Evolutionary conservation across 2,888 invertebrate genomes (phyloP).

Genomic region (Acrocera orbiculus): DNA sequence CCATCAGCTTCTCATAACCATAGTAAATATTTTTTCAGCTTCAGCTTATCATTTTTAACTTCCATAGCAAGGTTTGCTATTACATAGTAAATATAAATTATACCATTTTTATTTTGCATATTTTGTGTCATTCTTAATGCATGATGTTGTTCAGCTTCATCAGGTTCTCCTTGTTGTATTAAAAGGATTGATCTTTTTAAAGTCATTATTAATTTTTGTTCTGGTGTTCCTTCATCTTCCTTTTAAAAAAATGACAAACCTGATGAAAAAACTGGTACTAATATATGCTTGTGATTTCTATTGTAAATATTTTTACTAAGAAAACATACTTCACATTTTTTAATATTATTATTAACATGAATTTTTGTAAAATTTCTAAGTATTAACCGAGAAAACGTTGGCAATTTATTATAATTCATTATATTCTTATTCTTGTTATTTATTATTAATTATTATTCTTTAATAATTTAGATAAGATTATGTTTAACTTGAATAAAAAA

Average conservation of each 20-base stretch:
- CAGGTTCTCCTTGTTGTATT: constrained; percentile 46
- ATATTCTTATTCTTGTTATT: no score
- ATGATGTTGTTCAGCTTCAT: constrained; percentile 69
- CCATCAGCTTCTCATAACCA: constrained; percentile 59
- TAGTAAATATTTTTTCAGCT: constrained; percentile 67
- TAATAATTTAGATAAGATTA: no score
- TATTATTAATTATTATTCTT: no score
- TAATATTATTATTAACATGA: no score
- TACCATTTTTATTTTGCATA: constrained; percentile 46
- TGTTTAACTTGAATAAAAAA: no score
- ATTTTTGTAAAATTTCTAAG: no score
- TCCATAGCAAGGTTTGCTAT: constrained; percentile 87
- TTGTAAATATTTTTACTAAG: no score
- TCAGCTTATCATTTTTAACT: constrained; percentile 53
- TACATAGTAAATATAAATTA: constrained; percentile 77
- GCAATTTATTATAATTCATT: no score
- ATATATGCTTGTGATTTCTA: no score
- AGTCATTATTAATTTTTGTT: constrained; percentile 53
- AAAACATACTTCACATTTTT: no score
- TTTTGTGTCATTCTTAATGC: constrained; percentile 74
- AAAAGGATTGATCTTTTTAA: constrained; percentile 65
- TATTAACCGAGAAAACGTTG: no score
- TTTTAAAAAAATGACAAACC: constrained; percentile 10
- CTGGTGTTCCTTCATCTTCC: constrained; percentile 38
- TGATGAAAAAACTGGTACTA: no score